Base-by-base conservation (phyloP, 2,797 vertebrate genomes). In the Denticeps clupeoides region DNA sequence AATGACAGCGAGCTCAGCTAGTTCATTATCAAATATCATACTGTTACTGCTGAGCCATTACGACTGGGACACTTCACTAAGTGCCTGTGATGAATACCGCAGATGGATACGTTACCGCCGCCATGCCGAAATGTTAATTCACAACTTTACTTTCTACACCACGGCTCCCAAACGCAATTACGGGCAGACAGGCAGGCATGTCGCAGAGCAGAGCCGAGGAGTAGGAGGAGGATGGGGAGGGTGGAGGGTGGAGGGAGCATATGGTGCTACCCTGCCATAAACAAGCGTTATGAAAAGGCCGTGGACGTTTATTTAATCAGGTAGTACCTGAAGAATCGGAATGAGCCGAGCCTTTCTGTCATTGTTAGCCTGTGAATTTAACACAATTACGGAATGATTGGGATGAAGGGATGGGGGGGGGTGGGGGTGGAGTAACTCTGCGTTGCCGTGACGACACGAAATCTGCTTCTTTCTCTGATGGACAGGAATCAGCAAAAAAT, bases 251-350 rank as follows among this genome's bases (percentile, higher is more conserved):
- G 56, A 56, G 60, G 55, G 37, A 79, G 82, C 79, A 84, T 71
- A 79, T 68, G 77, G 77, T 77, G 72, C 70, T 71, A 73, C 65
- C 72, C 51, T 78, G 78, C 80, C 80, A 83, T 84, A 80, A 85
- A 80, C 74, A 80, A 73, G 82, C 78, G 79, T 87, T 83, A 87
- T 85, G 83, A 88, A 87, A 88, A 83, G 83, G 75, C 80, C 70
- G 66, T 77, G 70, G 87, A 87, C 82, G 70, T 85, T 86, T 85
- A 89, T 87, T 87, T 84, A 85, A 86, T 80, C 74, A 83, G 73
- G 81, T 80, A 81, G 79, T 81, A 79, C 88, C 80, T 85, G 74
- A 79, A 71, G 74, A 78, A 75, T 73, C 63, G 56, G 67, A 69
- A 74, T 64, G 66, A 71, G 68, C 72, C 60, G 65, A 68, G 68